Percentiles rank a stretch among this genome's conserved stretches.
Evolutionary conservation across 2,888 invertebrate genomes (phyloP).

Genomic region (Drosophila nigricruria): DNA sequence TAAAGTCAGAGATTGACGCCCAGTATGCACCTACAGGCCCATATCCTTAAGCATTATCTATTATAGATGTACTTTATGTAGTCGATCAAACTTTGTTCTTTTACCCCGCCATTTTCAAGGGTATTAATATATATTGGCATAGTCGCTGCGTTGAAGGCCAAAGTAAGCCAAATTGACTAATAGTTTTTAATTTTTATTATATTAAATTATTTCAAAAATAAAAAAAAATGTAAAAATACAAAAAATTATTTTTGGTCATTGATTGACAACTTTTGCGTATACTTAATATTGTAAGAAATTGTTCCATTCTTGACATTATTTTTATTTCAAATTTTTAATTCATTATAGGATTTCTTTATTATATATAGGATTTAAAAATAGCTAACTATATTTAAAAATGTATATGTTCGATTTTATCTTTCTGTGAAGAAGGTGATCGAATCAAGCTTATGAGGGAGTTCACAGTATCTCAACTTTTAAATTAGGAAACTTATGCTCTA

Average conservation of each 20-base stretch:
- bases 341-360: too few species aligned
- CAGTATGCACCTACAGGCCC: too few species aligned
- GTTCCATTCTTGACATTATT: neutral
- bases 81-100: neutral
- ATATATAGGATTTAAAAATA: too few species aligned
- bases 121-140: slow-evolving; percentile 6
- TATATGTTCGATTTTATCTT: too few species aligned
- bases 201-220: slow-evolving; percentile 5
- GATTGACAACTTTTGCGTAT: neutral
- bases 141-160: slow-evolving; percentile 11
- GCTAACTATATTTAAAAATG: too few species aligned
- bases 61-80: neutral
- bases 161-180: neutral
- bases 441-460: too few species aligned
- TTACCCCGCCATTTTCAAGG: neutral
- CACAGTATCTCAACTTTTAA: neutral
- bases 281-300: neutral
- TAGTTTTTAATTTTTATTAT: slow-evolving; percentile 13
- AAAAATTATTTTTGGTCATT: neutral
- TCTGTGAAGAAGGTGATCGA: too few species aligned
- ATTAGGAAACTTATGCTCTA: neutral
- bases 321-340: neutral
- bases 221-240: slow-evolving; percentile 2
- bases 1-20: neutral
- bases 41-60: too few species aligned